Base-by-base conservation (phyloP, 1,140 invertebrate genomes). In the Danaus melanippus region DNA sequence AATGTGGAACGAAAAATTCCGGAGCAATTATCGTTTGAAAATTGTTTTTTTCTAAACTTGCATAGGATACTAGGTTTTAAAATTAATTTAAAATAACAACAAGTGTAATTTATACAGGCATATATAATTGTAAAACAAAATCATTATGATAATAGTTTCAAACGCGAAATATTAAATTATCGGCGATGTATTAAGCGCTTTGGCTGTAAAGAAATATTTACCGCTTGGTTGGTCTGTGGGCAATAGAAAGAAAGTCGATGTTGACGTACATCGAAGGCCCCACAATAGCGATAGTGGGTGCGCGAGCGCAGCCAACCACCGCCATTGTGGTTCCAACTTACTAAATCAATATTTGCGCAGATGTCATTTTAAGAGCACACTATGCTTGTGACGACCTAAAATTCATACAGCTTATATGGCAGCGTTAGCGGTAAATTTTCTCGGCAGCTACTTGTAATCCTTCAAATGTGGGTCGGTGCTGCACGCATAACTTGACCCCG, bases 331-430 rank as follows among this genome's bases (percentile, higher is more conserved):
- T 70, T 82, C 66, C 79, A 63, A 75, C 79, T 79, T 81, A 86
- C 83, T 80, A 84, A 84, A 83, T 86, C 83, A 86, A 86, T 86
- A 86, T 86, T 86, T 84, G 83, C 79, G 68, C 81, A 86, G 81
- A 82, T 86, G 83, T 82, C 79, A 79, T 71, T 67, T 69, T 73
- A 82, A 84, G 81, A 84, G 79, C 81, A 84, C 76, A 75, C 76
- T 79, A 74, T 83, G 74, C 82, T 82, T 76, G 74, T 74, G 74
- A 73, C 80, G 84, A 86, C 84, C 84, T 86, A 86, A 86, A 84
- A 84, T 86, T 82, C 83, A 83, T 84, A 84, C 79, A 76, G 77
- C 81, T 84, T 86, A 86, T 86, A 86, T 84, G 81, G 81, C 76
- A 74, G 79, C 71, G 81, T 76, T 86, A 86, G 84, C 84, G 84